Conservation (phyloP, 2,888 invertebrate species). For the Limnephilus auricula region DNA sequence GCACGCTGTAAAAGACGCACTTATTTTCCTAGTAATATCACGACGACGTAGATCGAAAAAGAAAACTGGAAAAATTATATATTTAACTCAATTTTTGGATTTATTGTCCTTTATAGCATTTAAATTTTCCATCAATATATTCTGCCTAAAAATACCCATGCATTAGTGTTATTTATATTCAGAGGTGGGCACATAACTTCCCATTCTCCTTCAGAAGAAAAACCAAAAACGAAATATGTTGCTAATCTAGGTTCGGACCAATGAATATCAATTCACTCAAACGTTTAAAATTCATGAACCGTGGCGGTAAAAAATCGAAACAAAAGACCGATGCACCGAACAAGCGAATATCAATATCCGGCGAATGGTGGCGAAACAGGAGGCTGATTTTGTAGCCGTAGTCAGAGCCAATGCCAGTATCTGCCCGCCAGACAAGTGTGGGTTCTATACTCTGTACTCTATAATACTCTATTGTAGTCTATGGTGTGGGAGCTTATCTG, state of each 20-base stretch:
- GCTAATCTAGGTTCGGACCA: not conserved
- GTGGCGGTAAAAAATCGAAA: constrained; percentile 30
- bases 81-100: no score
- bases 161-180: no score
- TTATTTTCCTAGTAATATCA: no score
- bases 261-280: constrained; percentile 41
- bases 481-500: constrained; percentile 74
- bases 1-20: no score
- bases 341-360: constrained; percentile 45
- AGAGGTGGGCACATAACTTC: not conserved
- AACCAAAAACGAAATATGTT: not conserved
- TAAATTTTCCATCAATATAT: no score
- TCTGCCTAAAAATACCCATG: no score
- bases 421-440: constrained; percentile 24
- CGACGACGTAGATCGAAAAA: no score
- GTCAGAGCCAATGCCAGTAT: not conserved
- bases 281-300: constrained; percentile 21
- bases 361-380: constrained; percentile 12
- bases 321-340: constrained; percentile 37
- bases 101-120: no score
- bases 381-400: not conserved
- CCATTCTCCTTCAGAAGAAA: not conserved
- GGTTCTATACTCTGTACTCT: not conserved
- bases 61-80: no score
- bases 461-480: not conserved